Evolutionary conservation across 1,140 invertebrate genomes (phyloP), one percentile per base, ranked within the genome.

Genomic region (Calephelis nemesis): DNA sequence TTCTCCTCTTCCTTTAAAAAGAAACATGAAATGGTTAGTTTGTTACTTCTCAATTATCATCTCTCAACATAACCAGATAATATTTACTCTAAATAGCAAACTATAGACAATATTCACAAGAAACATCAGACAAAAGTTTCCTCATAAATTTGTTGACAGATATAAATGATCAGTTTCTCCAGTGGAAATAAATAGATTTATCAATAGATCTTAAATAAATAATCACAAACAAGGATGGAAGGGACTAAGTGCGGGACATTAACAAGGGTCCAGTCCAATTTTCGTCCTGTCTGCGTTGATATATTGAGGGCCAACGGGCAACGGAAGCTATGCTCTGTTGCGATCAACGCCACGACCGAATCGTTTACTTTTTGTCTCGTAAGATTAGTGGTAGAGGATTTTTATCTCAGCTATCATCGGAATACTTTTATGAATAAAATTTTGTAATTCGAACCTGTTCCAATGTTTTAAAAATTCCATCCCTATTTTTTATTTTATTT

Each of bases 201-300:
- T 88, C 84, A 86, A 88, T 85, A 87, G 79, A 81, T 83, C 83
- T 88, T 90, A 88, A 88, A 88, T 88, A 90, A 88, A 88, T 87
- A 89, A 85, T 87, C 78, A 85, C 78, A 80, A 83, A 87, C 78
- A 81, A 76, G 76, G 78, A 75, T 72, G 79, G 81, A 84, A 83
- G 80, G 80, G 79, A 76, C 82, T 87, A 88, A 90, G 84, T 83
- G 79, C 76, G 78, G 84, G 82, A 90, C 86, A 89, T 90, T 90
- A 90, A 90, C 88, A 89, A 86, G 88, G 88, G 88, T 90, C 87
- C 81, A 83, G 83, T 86, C 87, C 88, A 90, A 90, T 90, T 90
- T 89, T 88, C 87, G 83, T 88, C 80, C 87, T 91, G 88, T 91
- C 88, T 81, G 75, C 82, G 75, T 90, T 91, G 87, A 89, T 91